Evolutionary conservation across 2,888 invertebrate genomes (phyloP).

Genomic region (Habrosyne pyritoides): DNA sequence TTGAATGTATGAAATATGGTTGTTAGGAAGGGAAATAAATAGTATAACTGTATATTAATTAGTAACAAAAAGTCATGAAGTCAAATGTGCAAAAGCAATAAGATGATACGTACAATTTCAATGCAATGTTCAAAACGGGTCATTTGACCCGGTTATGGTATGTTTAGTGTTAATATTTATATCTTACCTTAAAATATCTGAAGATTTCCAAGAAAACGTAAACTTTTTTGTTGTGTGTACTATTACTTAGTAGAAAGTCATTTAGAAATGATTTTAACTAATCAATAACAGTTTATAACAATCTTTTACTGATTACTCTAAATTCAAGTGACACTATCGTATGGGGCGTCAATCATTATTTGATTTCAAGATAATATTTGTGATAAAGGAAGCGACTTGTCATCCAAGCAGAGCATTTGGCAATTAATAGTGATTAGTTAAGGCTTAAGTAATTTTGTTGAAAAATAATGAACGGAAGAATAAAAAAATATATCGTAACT

Average conservation of each 20-base stretch:
- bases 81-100: too few species aligned
- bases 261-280: neutral
- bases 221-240: neutral
- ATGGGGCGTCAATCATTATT: slow-evolving; percentile 10
- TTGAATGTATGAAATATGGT: too few species aligned
- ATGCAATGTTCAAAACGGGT: too few species aligned
- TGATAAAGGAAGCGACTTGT: neutral
- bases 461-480: neutral
- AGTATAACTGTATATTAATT: too few species aligned
- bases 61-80: too few species aligned
- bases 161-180: too few species aligned
- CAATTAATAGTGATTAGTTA: neutral
- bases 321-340: slow-evolving; percentile 17
- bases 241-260: neutral
- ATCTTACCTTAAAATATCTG: too few species aligned
- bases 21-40: too few species aligned
- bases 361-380: slow-evolving; percentile 8
- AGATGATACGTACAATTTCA: too few species aligned
- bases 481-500: neutral
- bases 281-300: slow-evolving; percentile 7
- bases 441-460: neutral
- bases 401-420: neutral
- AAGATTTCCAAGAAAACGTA: too few species aligned
- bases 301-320: neutral
- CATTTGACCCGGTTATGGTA: too few species aligned